These are phyloP conservation scores for Gallinago nigripennis DNA, from an alignment of 2,797 vertebrate species.

Conservation along the genomic window DNA sequence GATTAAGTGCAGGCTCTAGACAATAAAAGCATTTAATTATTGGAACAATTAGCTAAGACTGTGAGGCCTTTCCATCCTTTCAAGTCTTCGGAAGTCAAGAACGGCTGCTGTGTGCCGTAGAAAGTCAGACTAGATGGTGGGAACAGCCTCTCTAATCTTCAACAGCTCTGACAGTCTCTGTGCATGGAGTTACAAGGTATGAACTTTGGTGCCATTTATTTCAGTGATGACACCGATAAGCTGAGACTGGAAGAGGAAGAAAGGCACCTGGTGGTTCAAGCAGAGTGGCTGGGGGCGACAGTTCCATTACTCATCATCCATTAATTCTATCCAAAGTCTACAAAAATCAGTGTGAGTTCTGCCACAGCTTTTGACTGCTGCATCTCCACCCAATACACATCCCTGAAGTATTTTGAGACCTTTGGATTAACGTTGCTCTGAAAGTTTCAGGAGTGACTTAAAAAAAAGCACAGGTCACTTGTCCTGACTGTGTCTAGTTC, in stretches of 20 bases:
- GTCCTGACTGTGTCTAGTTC: neutral
- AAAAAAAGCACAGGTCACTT: neutral
- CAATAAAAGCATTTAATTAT: neutral
- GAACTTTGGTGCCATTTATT: neutral
- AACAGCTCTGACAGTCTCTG: neutral
- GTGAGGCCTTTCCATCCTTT: neutral
- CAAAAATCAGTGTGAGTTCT: neutral
- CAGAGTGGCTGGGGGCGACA: neutral
- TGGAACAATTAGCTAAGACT: neutral
- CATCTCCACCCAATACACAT: neutral
- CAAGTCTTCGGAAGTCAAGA: neutral
- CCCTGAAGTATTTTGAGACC: neutral
- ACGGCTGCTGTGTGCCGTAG: neutral
- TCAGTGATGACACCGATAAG: neutral
- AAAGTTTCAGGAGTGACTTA: neutral
- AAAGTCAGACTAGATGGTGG: neutral
- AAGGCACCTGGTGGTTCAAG: neutral
- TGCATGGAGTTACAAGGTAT: neutral
- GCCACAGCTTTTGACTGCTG: neutral
- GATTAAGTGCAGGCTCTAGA: neutral
- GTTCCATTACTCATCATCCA: rapidly evolving
- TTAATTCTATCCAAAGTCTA: neutral
- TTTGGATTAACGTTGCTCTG: neutral
- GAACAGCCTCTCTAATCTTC: neutral
- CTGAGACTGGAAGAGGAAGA: neutral